Base-by-base conservation (phyloP, 2,888 invertebrate species). In the Parnassius smintheus region DNA sequence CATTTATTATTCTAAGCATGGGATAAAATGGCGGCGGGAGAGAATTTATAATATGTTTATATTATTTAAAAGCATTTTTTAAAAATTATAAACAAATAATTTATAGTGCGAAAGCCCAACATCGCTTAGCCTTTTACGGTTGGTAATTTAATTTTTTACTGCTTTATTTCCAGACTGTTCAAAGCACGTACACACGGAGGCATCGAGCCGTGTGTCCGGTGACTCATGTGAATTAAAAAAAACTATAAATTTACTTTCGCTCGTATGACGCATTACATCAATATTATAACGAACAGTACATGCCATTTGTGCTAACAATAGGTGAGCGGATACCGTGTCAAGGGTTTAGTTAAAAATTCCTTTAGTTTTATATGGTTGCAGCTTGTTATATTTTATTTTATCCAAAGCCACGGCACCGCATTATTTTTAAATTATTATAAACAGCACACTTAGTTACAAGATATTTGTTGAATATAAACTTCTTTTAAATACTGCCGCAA, bases 131-230 rank as follows among this genome's bases (percentile, higher is more conserved):
- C n/a, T 49, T 49, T 13, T n/a, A 49, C 18, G 49, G 13, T 0
- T 8, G 13, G 49, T n/a, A 9, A 13, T 8, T n/a, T 18, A 13
- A 7, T 49, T 49, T 49, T 49, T 10, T 10, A 54, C 2, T 12
- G 57, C 18, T 25, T 13, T 45, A 41, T 25, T 35, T 50, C 12
- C 45, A 3, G 45, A 35, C 8, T 9, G 11, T 50, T 50, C 22
- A 18, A 8, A 50, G n/a, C 57, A 49, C 44, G 22, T 50, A 49
- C 42, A 44, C 51, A 62, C 42, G 48, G 22, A 54, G 35, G 41
- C 63, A 64, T 41, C 56, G 42, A 52, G 46, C 63, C 63, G 63
- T 64, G 52, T 52, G 52, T 64, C 63, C 59, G 63, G 56, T 64
- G 63, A 64, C 46, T 59, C 63, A 64, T 42, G 48, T 45, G 35